Conservation (phyloP, 2,797 vertebrate species). For the Zonotrichia albicollis region DNA sequence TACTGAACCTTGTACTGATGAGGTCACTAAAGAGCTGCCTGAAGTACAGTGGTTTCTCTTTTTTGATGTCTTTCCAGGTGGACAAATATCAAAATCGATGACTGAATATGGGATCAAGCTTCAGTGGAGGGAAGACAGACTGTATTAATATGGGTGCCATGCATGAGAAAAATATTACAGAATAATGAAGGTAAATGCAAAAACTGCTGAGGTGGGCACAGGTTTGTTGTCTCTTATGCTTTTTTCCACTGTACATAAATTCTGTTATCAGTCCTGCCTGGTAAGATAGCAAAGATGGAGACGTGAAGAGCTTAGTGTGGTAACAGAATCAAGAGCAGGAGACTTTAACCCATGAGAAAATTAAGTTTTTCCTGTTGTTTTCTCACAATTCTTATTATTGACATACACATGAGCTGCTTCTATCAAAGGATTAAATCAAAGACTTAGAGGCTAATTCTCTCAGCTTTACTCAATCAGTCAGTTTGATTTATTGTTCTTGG, state of each 20-base stretch:
- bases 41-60: neutral
- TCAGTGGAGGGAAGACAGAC: neutral
- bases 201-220: neutral
- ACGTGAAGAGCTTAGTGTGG: neutral
- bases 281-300: neutral
- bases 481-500: neutral
- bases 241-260: neutral
- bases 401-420: neutral
- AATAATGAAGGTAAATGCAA: neutral
- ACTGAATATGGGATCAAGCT: neutral
- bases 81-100: neutral
- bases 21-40: neutral
- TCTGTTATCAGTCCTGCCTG: neutral
- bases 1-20: neutral
- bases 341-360: neutral
- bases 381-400: neutral
- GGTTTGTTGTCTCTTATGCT: neutral
- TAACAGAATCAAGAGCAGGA: neutral
- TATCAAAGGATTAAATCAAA: neutral
- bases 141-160: neutral
- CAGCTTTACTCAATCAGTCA: neutral
- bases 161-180: neutral
- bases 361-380: neutral
- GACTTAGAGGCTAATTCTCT: neutral
- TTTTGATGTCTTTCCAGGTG: neutral